Conservation (phyloP, 37 sponge, comb jelly and placozoan genomes). For the Eunapius fragilis region DNA sequence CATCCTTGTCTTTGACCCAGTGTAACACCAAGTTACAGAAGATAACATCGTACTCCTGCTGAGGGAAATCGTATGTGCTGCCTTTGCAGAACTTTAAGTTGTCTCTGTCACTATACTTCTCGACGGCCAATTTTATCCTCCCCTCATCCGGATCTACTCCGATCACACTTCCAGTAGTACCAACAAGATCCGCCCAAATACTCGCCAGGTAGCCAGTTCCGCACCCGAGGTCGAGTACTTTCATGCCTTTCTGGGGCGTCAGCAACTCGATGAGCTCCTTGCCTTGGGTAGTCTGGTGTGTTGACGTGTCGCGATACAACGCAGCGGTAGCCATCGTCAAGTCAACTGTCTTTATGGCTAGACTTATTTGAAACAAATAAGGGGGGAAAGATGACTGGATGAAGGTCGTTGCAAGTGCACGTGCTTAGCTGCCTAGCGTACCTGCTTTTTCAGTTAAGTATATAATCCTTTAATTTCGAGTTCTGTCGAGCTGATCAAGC, state of each 20-base stretch:
- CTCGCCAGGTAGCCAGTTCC: constrained; percentile 10
- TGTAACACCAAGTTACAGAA: neutral
- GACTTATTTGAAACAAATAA: no score
- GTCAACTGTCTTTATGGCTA: no score
- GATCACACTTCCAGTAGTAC: neutral
- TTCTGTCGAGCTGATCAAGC: no score
- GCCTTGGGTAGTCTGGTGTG: no score
- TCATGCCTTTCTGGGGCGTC: neutral
- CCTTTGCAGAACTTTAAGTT: neutral
- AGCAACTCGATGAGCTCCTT: neutral
- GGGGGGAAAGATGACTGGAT: no score
- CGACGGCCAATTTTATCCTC: neutral
- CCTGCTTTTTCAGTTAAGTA: no score
- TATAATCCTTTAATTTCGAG: no score
- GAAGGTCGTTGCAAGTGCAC: no score
- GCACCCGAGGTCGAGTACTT: constrained; percentile 13
- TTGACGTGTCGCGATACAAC: no score
- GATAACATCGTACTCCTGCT: neutral
- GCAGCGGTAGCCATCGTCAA: no score
- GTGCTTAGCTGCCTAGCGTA: no score
- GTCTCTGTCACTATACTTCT: neutral
- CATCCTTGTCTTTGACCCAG: neutral
- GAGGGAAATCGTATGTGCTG: neutral
- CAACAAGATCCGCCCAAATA: neutral
- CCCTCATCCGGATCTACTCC: neutral